These are phyloP conservation scores for Bombus superbus DNA, from an alignment of 1,140 invertebrate species.

Conservation along the genomic window DNA sequence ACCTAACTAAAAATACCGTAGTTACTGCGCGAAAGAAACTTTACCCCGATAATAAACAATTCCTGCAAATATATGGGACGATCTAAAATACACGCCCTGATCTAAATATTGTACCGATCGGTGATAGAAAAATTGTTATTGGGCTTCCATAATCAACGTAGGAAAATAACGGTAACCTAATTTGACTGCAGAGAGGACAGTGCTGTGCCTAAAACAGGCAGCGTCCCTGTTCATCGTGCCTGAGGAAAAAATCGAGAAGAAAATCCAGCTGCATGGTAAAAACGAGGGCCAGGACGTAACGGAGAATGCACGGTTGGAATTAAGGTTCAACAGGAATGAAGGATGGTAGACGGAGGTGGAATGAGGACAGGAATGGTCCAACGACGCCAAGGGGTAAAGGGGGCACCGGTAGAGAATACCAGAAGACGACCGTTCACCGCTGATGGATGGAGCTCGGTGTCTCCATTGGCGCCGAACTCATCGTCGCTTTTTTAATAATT, in stretches of 20 bases:
- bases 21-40: no score
- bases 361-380: conserved; percentile 69
- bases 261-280: conserved; percentile 35
- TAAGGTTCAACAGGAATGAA: conserved; percentile 69
- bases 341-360: conserved; percentile 61
- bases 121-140: no score
- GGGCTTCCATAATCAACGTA: neutral
- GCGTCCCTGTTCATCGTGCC: neutral
- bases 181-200: neutral
- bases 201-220: neutral
- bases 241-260: conserved; percentile 42
- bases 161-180: neutral
- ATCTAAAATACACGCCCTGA: no score
- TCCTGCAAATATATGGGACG: no score
- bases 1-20: no score
- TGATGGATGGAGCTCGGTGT: conserved; percentile 73
- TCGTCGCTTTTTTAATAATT: conserved; percentile 3
- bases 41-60: no score
- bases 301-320: conserved; percentile 67
- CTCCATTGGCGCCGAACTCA: conserved; percentile 66
- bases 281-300: conserved; percentile 52
- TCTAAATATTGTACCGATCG: no score
- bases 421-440: conserved; percentile 71
- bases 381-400: conserved; percentile 44
- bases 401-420: conserved; percentile 67